Base-by-base conservation (phyloP, 2,797 vertebrate genomes). In the Orestias chungarensis region DNA sequence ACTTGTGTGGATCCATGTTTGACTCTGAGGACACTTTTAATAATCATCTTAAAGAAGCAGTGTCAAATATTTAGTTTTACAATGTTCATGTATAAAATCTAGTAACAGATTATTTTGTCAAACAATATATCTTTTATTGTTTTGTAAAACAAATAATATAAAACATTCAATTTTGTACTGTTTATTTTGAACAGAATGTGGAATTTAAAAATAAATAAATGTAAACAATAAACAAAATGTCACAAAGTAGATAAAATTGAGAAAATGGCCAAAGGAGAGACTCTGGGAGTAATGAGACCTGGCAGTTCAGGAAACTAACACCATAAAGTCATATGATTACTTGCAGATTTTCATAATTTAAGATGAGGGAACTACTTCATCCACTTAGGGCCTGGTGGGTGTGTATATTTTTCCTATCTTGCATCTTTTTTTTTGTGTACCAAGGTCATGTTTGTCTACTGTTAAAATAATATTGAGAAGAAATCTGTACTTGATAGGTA, bases 21-120 rank as follows among this genome's bases (percentile, higher is more conserved):
- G 33, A 59, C 31, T 52, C 59, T 71, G 40, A 68, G 52, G 68
- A 57, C 20, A 66, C 40, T 6, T n/a, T n/a, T n/a, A n/a, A n/a
- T n/a, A n/a, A n/a, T n/a, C n/a, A n/a, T n/a, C n/a, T n/a, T n/a
- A n/a, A n/a, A n/a, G n/a, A n/a, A n/a, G n/a, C n/a, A n/a, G n/a
- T n/a, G n/a, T n/a, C n/a, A n/a, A n/a, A n/a, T n/a, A n/a, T n/a
- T n/a, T n/a, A n/a, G n/a, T n/a, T n/a, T n/a, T n/a, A n/a, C n/a
- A n/a, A n/a, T n/a, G n/a, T n/a, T n/a, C n/a, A n/a, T n/a, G 18
- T 44, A 44, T 44, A 17, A 44, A 44, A 44, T 4, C 15, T 43
- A 44, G 40, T 42, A 44, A 44, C 18, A 44, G 6, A 17, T 44
- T 44, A 44, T 44, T 2, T 44, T 44, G 14, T 44, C 15, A 44